Evolutionary conservation across 2,888 invertebrate species (phyloP).

Genomic region (Argynnis bischoffii): DNA sequence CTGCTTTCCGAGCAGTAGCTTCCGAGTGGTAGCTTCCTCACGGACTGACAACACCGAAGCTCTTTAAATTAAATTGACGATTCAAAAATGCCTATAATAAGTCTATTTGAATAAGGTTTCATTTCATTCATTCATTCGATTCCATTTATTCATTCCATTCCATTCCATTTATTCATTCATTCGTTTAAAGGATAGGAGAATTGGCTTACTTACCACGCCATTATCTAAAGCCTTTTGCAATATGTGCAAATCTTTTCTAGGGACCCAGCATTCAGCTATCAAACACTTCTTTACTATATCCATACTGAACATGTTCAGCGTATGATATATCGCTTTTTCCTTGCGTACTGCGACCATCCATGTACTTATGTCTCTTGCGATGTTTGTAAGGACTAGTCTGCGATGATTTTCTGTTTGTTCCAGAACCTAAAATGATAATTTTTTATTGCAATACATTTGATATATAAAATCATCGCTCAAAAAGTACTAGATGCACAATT

Average conservation of each 20-base stretch:
- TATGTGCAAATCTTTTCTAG: slow-evolving; percentile 85
- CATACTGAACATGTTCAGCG: slow-evolving; percentile 94
- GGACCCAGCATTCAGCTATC: slow-evolving; percentile 95
- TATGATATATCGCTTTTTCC: slow-evolving; percentile 97
- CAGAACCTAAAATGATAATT: slow-evolving; percentile 82
- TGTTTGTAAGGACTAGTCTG: slow-evolving; percentile 91
- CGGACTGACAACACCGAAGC: too few species aligned
- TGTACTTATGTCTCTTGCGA: slow-evolving; percentile 92
- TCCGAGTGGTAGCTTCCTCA: too few species aligned
- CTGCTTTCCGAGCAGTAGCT: too few species aligned
- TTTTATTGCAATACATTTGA: too few species aligned
- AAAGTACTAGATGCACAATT: too few species aligned
- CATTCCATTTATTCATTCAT: too few species aligned
- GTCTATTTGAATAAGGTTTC: too few species aligned
- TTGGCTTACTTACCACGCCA: slow-evolving; percentile 85
- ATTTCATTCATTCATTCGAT: too few species aligned
- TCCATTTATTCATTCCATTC: too few species aligned
- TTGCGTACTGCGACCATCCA: slow-evolving; percentile 94
- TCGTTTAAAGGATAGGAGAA: background rate
- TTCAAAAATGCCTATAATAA: too few species aligned
- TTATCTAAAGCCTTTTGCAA: slow-evolving; percentile 90
- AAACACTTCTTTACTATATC: slow-evolving; percentile 95
- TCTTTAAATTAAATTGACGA: too few species aligned
- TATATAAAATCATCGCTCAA: too few species aligned
- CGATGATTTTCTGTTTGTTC: slow-evolving; percentile 95